Conservation (phyloP, 2,113 vertebrate species). For the Setophaga petechia region DNA sequence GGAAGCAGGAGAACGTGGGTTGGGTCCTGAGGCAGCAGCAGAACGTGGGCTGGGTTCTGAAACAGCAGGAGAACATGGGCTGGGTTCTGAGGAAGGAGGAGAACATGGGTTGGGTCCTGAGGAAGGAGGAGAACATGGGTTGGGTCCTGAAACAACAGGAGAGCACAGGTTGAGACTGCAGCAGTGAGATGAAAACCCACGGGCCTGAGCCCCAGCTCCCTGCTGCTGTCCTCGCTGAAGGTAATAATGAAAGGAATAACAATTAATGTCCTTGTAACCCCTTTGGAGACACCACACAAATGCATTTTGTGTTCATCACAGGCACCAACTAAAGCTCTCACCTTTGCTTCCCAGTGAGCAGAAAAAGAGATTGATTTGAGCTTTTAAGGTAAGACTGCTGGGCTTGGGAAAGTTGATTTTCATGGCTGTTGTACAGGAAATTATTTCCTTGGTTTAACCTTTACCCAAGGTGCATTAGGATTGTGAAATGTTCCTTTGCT, state of each 20-base stretch:
- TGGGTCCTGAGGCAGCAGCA: no score
- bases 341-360: neutral
- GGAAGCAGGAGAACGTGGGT: neutral
- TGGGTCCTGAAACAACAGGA: no score
- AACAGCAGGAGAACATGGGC: rapidly evolving
- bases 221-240: neutral
- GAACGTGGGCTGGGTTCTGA: no score
- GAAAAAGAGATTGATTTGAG: neutral
- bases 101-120: no score
- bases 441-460: neutral
- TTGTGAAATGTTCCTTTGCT: neutral
- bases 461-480: neutral
- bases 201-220: neutral
- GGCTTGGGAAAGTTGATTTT: neutral
- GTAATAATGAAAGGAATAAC: neutral
- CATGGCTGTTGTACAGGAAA: neutral
- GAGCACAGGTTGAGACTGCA: neutral
- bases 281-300: neutral
- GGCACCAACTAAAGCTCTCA: rapidly evolving
- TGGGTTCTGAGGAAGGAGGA: no score
- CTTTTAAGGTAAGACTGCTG: neutral
- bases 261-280: neutral
- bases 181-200: rapidly evolving
- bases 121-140: neutral
- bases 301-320: neutral